These are phyloP conservation scores for Antitype chi DNA, from an alignment of 2,888 invertebrate genomes.

Conservation along the genomic window DNA sequence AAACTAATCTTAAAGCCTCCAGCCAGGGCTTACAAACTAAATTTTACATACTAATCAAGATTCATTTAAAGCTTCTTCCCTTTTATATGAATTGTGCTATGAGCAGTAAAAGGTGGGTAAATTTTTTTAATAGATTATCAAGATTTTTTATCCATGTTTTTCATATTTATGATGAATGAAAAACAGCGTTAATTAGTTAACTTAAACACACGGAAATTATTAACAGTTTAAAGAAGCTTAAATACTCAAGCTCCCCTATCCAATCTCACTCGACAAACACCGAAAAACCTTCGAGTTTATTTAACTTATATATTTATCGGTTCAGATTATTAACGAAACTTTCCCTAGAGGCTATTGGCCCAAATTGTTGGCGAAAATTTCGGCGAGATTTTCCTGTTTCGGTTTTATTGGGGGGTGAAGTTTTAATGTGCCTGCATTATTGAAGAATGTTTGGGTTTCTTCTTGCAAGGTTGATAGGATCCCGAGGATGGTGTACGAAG, in stretches of 20 bases:
- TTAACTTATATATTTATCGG: conserved; percentile 48
- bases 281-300: conserved; percentile 41
- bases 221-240: conserved; percentile 6
- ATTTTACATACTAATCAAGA: no score
- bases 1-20: no score
- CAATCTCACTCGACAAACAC: conserved; percentile 49
- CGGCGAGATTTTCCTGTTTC: conserved; percentile 38
- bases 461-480: background rate
- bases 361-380: conserved; percentile 52
- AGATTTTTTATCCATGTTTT: background rate
- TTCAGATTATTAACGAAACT: conserved; percentile 58
- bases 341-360: conserved; percentile 21
- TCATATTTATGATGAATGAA: background rate
- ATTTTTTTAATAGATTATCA: no score
- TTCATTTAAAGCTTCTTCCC: no score
- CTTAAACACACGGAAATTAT: conserved; percentile 8
- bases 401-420: conserved; percentile 28
- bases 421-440: conserved; percentile 50
- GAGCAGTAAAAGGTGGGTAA: no score
- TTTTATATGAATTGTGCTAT: no score
- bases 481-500: no score
- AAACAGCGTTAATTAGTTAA: background rate
- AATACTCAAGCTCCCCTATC: conserved; percentile 22
- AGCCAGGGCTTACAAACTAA: no score
- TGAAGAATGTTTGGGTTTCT: conserved; percentile 16